These are phyloP conservation scores for Xanthostigma xanthostigma DNA, from an alignment of 2,888 invertebrate genomes.

Conservation along the genomic window DNA sequence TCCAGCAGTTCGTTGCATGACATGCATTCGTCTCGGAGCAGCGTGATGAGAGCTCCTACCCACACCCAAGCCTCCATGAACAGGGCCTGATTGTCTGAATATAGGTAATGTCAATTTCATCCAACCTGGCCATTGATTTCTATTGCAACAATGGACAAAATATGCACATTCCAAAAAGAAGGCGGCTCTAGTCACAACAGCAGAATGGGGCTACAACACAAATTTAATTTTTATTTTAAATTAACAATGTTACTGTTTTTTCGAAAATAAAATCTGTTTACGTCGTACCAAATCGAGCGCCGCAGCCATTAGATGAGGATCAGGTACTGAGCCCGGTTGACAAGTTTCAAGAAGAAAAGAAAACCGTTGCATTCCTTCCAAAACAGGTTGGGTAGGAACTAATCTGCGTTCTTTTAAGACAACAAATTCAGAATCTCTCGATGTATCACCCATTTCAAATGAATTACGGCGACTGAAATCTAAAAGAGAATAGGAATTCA, in stretches of 20 bases:
- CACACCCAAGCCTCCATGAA: conserved; percentile 27
- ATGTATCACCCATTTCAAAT: conserved; percentile 62
- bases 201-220: conserved; percentile 67
- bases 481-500: conserved; percentile 17
- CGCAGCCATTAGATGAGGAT: conserved; percentile 89
- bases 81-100: conserved; percentile 54
- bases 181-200: conserved; percentile 83
- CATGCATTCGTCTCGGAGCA: conserved; percentile 46
- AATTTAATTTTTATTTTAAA: conserved; percentile 1
- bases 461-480: conserved; percentile 71
- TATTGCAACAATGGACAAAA: conserved; percentile 94
- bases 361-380: conserved; percentile 80
- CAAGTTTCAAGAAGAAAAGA: conserved; percentile 89
- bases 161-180: conserved; percentile 89
- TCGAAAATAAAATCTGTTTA: not conserved
- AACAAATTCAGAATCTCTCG: conserved; percentile 75
- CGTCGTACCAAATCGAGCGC: conserved; percentile 73
- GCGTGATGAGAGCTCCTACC: conserved; percentile 33
- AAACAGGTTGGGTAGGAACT: conserved; percentile 62
- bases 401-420: conserved; percentile 75
- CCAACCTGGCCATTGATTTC: conserved; percentile 98
- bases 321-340: conserved; percentile 90
- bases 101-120: conserved; percentile 75
- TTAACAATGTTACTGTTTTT: not conserved
- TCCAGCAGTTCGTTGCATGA: conserved; percentile 79